Base-by-base conservation (phyloP, 2,888 invertebrate genomes). In the Macropis europaea region DNA sequence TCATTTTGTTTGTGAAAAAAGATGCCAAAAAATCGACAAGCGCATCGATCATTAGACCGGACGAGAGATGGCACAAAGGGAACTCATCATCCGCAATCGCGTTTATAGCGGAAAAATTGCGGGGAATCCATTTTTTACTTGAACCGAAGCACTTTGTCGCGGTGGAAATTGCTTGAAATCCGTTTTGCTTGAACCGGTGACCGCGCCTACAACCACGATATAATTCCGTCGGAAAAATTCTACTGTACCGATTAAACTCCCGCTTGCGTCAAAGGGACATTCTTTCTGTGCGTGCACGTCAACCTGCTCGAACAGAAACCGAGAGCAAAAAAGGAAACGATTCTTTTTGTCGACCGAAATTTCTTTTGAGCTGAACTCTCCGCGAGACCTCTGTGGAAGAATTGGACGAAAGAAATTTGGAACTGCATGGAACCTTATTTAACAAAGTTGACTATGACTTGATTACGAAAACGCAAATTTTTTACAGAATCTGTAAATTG, bases 81-180 rank as follows among this genome's bases (percentile, higher is more conserved):
- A 72, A 62, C 54, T 69, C 71, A 56, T 56, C 69, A 52, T 26
- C 50, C 19, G 50, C 56, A 69, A 62, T 69, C 50, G 56, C 71
- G 47, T 69, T 69, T 62, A 45, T 57, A 52, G 52, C 50, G 61
- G 61, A 69, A 72, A 71, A 69, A 72, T 69, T 61, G 52, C 62
- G 34, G 50, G 28, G 62, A 54, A 69, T 69, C 56, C 56, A 62
- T 72, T 72, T n/a, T n/a, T 69, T 57, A 48, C 56, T 57, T 43
- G 56, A 69, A 62, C 56, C 56, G 70, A 45, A 56, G 62, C 62
- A 72, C 71, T 72, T 72, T 69, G 71, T 69, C 69, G 70, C 34
- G 56, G 56, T 62, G 70, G 28, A 72, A 72, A 72, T 69, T 72
- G 70, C 71, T 72, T 68, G 54, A 71, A 71, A 71, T 71, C 69